These are phyloP conservation scores for Falco peregrinus DNA, from an alignment of 2,797 vertebrate species.

Conservation along the genomic window DNA sequence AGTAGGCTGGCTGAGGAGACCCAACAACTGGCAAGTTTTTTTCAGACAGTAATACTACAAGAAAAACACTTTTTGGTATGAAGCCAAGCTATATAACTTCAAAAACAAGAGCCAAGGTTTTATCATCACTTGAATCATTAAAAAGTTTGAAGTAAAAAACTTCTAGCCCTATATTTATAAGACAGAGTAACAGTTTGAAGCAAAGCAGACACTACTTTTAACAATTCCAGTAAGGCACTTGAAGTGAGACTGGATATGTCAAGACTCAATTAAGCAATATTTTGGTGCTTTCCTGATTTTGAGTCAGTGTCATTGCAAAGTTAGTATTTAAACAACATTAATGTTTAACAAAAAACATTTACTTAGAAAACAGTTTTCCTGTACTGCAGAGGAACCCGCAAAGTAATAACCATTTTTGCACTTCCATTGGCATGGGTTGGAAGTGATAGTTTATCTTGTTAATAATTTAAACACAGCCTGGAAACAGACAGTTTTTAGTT, in stretches of 20 bases:
- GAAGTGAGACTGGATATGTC: no score
- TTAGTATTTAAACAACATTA: conserved; percentile 2
- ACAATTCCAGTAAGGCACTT: background rate
- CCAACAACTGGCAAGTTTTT: background rate
- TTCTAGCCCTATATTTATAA: background rate
- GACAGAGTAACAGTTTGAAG: background rate
- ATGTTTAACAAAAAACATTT: background rate
- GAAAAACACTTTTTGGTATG: background rate
- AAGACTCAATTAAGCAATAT: background rate
- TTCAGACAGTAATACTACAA: background rate
- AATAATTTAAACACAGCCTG: background rate
- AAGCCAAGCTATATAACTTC: background rate
- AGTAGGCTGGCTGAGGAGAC: background rate
- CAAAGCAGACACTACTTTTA: conserved; percentile 6
- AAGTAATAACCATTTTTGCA: conserved; percentile 3
- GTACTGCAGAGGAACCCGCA: background rate
- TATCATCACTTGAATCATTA: background rate
- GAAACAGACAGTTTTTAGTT: background rate
- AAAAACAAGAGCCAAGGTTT: background rate
- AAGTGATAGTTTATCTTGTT: background rate
- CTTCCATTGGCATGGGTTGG: background rate
- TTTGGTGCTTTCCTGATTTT: background rate
- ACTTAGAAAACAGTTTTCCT: background rate
- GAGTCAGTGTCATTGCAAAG: background rate
- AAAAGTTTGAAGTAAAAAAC: background rate